Conservation (phyloP, 2,113 vertebrate species). For the Nanorana parkeri region DNA sequence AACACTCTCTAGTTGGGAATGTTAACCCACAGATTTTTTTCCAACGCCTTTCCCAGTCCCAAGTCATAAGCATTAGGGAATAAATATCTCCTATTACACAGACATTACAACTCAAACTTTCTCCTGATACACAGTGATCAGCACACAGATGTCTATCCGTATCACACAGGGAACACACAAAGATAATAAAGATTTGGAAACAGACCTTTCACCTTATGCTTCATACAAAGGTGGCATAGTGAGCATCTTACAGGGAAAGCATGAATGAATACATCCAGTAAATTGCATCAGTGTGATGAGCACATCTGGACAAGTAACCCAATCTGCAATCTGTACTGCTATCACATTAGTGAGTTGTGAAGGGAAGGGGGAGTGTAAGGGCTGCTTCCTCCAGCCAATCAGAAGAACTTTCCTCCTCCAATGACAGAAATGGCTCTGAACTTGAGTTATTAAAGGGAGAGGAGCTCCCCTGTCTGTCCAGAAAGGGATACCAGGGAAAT, state of each 20-base stretch:
- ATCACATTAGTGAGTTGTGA: slow-evolving; percentile 9
- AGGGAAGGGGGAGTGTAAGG: slow-evolving; percentile 10
- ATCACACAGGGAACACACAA: neutral
- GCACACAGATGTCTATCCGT: neutral
- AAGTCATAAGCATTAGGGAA: neutral
- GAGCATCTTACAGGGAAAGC: neutral
- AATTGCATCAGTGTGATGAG: neutral
- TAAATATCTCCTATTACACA: slow-evolving; percentile 3
- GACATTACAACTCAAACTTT: neutral
- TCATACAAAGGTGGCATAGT: too few relatives aligned
- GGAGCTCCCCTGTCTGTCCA: slow-evolving; percentile 26
- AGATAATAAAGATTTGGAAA: neutral
- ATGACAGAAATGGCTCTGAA: neutral
- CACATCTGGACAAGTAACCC: neutral
- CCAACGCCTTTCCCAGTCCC: neutral
- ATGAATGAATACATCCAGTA: too few relatives aligned
- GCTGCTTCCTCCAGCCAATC: slow-evolving; percentile 24
- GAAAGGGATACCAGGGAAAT: neutral
- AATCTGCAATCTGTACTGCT: neutral
- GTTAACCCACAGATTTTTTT: neutral
- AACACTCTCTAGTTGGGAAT: neutral
- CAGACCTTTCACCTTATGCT: neutral
- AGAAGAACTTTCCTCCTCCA: neutral
- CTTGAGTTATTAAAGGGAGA: slow-evolving; percentile 50
- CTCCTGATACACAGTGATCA: slow-evolving; percentile 3